phyloP scores from a whole-genome alignment of 2,888 invertebrate species.

The Thalpophila matura region DNA sequence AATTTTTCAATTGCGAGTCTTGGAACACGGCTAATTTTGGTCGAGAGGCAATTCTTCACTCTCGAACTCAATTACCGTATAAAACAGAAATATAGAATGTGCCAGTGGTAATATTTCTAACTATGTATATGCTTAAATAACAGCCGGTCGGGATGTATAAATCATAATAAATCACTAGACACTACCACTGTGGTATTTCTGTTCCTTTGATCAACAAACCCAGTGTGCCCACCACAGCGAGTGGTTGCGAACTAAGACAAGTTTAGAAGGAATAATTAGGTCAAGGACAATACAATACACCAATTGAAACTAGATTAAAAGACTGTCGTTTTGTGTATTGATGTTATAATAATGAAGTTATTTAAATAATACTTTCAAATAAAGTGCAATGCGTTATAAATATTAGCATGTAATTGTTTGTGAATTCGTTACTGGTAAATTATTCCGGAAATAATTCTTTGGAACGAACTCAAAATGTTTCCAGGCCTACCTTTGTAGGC shows the following conservation, averaged over 20 bases:
- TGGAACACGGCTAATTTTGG: constrained; percentile 82
- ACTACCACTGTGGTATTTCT: constrained; percentile 54
- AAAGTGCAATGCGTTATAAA: constrained; percentile 81
- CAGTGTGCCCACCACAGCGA: constrained; percentile 27
- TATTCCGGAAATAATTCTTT: constrained; percentile 86
- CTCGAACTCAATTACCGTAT: constrained; percentile 65
- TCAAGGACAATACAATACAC: constrained; percentile 48
- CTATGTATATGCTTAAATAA: constrained; percentile 54
- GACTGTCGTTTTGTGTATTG: constrained; percentile 65
- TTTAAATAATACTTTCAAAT: constrained; percentile 49
- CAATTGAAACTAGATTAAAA: constrained; percentile 59
- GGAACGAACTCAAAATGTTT: constrained; percentile 74
- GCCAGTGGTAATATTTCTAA: constrained; percentile 57
- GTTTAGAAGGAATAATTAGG: constrained; percentile 46
- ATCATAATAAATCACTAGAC: constrained; percentile 60
- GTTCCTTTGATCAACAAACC: constrained; percentile 53
- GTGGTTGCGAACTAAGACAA: constrained; percentile 27
- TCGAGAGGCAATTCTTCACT: constrained; percentile 77
- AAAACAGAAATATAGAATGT: constrained; percentile 62
- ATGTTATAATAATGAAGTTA: constrained; percentile 52
- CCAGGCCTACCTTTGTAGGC: constrained; percentile 67
- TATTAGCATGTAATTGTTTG: constrained; percentile 80
- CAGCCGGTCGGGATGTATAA: constrained; percentile 58
- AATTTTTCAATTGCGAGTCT: constrained; percentile 87
- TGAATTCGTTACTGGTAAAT: constrained; percentile 79